Conservation (phyloP, 2,797 vertebrate species). For the Typhlichthys eigenmanni region DNA sequence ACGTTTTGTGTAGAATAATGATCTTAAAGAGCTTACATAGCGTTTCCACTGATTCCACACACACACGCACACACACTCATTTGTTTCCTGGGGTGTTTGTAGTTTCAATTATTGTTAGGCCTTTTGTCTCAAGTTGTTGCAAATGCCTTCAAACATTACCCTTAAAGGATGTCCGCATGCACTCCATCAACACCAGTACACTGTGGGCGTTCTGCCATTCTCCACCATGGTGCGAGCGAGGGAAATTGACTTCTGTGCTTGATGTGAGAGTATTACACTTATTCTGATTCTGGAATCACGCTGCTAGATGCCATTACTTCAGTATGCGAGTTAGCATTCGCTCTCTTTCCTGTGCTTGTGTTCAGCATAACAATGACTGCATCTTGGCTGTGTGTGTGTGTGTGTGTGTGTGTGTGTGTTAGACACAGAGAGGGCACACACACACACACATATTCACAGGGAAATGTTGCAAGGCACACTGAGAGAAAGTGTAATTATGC, state of each 20-base stretch:
- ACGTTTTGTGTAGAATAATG: constrained; percentile 80
- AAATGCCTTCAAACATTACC: constrained; percentile 31
- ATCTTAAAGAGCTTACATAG: constrained; percentile 81
- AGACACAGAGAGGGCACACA: constrained; percentile 37
- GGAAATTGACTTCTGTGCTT: constrained; percentile 14
- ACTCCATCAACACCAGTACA: constrained; percentile 16
- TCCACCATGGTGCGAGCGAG: constrained; percentile 10
- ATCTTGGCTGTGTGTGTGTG: constrained; percentile 19
- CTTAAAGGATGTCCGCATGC: constrained; percentile 20
- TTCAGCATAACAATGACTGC: constrained; percentile 18
- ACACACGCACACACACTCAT: constrained; percentile 34
- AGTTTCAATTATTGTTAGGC: constrained; percentile 47
- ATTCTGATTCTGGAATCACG: not conserved
- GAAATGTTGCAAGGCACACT: constrained; percentile 58
- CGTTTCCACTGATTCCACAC: constrained; percentile 65
- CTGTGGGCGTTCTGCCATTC: not conserved
- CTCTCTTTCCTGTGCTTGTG: constrained; percentile 6
- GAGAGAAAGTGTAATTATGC: constrained; percentile 74
- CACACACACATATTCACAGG: constrained; percentile 38
- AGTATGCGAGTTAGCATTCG: not conserved
- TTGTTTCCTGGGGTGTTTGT: constrained; percentile 62
- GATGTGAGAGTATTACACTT: constrained; percentile 5
- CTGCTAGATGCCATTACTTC: not conserved
- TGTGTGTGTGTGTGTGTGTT: constrained; percentile 1
- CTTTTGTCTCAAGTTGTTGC: constrained; percentile 38